Percentiles rank a stretch among this genome's conserved stretches.
phyloP scores from a whole-genome alignment of 2,797 vertebrate species.

The Galaxias olidus region DNA sequence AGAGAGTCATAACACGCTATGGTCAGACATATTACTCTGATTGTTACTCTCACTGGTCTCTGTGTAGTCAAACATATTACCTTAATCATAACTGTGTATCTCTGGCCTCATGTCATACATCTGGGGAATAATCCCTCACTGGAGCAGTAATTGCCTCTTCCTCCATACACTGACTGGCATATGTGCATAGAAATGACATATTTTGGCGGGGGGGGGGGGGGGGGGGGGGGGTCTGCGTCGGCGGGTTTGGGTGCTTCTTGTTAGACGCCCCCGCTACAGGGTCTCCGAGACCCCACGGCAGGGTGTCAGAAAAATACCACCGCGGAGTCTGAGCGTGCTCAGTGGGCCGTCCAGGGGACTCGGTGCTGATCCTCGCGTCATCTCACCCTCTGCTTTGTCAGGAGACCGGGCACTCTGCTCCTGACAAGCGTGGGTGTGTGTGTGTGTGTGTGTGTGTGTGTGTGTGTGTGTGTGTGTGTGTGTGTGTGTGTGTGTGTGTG shows the following conservation, averaged over 20 bases:
- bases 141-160: conserved; percentile 51
- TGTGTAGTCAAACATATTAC: no score
- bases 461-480: not conserved
- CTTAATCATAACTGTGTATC: no score
- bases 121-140: not conserved
- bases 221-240: no score
- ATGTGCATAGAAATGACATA: conserved; percentile 63
- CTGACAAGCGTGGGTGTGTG: not conserved
- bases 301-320: conserved; percentile 55
- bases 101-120: no score
- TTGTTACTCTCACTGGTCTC: no score
- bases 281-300: conserved; percentile 55
- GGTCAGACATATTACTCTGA: no score
- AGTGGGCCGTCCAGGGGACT: conserved; percentile 48
- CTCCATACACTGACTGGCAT: conserved; percentile 60
- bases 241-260: no score
- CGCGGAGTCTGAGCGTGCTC: conserved; percentile 46
- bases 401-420: not conserved
- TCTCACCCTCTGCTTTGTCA: conserved; percentile 60
- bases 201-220: no score
- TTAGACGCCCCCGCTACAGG: no score
- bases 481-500: not conserved
- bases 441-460: conserved; percentile 2
- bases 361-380: conserved; percentile 71
- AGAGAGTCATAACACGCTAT: no score